These are phyloP conservation scores for Yasuhikotakia modesta DNA, from an alignment of 2,797 vertebrate species.

Conservation along the genomic window DNA sequence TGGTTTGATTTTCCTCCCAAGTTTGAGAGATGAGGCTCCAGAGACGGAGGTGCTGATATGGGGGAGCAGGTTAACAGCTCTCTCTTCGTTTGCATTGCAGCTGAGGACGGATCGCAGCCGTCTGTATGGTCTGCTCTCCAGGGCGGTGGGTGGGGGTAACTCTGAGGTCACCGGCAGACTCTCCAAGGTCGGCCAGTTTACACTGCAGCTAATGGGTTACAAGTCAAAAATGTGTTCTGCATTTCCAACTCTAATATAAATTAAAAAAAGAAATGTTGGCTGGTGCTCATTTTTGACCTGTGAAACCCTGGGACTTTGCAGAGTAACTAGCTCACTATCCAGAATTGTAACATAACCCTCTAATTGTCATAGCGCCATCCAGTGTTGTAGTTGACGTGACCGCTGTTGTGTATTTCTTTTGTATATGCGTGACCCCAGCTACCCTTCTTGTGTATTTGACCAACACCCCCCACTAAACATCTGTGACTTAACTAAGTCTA, in stretches of 20 bases:
- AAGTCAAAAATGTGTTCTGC: conserved; percentile 37
- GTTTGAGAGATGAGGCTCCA: not conserved
- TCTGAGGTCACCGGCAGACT: conserved; percentile 65
- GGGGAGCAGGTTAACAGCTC: conserved; percentile 52
- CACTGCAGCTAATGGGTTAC: conserved; percentile 52
- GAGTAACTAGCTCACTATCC: conserved; percentile 37
- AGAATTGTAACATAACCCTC: not conserved
- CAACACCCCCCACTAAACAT: not conserved
- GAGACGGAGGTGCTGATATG: not conserved
- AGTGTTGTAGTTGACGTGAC: conserved; percentile 12
- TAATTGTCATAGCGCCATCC: not conserved
- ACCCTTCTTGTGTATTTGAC: conserved; percentile 7
- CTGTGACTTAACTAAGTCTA: not conserved
- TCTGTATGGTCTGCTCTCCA: conserved; percentile 69
- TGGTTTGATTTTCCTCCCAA: not conserved
- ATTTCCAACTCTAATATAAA: conserved; percentile 37
- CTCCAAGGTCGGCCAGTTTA: conserved; percentile 70
- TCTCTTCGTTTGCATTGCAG: conserved; percentile 66
- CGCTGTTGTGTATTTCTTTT: not conserved
- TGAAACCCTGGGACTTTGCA: conserved; percentile 45
- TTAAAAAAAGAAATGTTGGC: not conserved
- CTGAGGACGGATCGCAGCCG: conserved; percentile 61
- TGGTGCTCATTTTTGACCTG: conserved; percentile 52
- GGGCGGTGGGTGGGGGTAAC: conserved; percentile 61
- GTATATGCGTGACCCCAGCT: not conserved